Conservation (phyloP, 2,888 invertebrate species). For the Hydropsyche betteni region DNA sequence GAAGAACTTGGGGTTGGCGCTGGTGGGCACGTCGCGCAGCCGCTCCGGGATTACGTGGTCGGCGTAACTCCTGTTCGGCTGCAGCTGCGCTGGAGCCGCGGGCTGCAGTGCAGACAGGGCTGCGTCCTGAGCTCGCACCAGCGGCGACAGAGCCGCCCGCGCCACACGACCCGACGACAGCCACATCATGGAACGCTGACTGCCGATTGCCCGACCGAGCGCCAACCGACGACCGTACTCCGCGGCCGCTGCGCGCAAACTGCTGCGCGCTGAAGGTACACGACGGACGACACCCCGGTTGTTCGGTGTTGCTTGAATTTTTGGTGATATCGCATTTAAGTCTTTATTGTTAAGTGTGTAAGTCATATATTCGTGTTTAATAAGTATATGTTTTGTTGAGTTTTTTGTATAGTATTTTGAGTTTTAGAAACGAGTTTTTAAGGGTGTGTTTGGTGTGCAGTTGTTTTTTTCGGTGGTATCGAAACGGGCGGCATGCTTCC, state of each 20-base stretch:
- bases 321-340: too few relatives aligned
- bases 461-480: too few relatives aligned
- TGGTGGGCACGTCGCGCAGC: constrained; percentile 80
- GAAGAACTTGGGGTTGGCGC: constrained; percentile 88
- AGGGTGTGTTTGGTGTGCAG: too few relatives aligned
- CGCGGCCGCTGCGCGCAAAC: neutral
- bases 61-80: constrained; percentile 66
- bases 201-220: neutral
- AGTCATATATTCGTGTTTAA: too few relatives aligned
- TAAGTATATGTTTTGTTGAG: too few relatives aligned
- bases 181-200: neutral
- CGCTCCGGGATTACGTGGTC: constrained; percentile 85
- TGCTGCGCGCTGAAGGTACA: neutral
- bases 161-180: constrained; percentile 1
- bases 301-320: too few relatives aligned
- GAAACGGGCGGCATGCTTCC: too few relatives aligned
- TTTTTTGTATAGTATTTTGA: too few relatives aligned
- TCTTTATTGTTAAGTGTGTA: too few relatives aligned
- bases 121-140: neutral
- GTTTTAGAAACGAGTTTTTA: too few relatives aligned
- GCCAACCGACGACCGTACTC: neutral
- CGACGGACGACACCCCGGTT: neutral
- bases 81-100: constrained; percentile 54
- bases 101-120: neutral
- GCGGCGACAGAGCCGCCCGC: neutral